Conservation (phyloP, 2,797 vertebrate species). For the Oryzias sinensis region DNA sequence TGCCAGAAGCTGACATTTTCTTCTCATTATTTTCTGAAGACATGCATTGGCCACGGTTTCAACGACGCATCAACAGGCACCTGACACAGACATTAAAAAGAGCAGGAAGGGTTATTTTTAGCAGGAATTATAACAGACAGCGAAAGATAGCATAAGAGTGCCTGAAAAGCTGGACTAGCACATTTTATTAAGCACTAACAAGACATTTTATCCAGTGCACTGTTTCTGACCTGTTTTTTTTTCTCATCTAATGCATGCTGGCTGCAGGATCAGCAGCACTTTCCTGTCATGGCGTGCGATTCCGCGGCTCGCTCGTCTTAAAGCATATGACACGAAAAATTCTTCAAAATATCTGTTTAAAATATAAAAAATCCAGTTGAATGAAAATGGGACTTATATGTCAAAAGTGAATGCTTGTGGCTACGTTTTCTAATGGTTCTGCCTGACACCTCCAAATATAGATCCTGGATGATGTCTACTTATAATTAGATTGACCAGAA, state of each 20-base stretch:
- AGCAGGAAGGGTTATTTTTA: conserved; percentile 75
- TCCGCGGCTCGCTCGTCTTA: conserved; percentile 34
- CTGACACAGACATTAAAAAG: conserved; percentile 57
- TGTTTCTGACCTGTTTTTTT: conserved; percentile 52
- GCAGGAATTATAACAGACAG: conserved; percentile 64
- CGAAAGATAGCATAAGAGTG: conserved; percentile 29
- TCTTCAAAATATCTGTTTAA: conserved; percentile 3
- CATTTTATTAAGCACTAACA: conserved; percentile 51
- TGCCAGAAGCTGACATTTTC: conserved; percentile 12
- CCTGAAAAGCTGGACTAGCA: conserved; percentile 35
- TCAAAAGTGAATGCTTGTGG: too few species aligned
- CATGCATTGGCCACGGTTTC: conserved; percentile 18
- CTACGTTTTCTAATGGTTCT: conserved; percentile 7
- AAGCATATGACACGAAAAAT: conserved; percentile 29
- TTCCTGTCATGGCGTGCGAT: conserved; percentile 37
- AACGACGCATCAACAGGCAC: conserved; percentile 41
- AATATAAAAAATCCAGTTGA: too few species aligned
- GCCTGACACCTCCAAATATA: conserved; percentile 42
- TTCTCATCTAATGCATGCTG: conserved; percentile 27
- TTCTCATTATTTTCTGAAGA: conserved; percentile 22
- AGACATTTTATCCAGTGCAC: conserved; percentile 53
- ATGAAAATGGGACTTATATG: too few species aligned
- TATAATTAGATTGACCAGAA: conserved; percentile 57
- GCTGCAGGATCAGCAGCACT: conserved; percentile 45
- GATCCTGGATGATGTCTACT: conserved; percentile 35